Base-by-base conservation (phyloP, 2,888 invertebrate genomes). In the Cataglyphis livida region DNA sequence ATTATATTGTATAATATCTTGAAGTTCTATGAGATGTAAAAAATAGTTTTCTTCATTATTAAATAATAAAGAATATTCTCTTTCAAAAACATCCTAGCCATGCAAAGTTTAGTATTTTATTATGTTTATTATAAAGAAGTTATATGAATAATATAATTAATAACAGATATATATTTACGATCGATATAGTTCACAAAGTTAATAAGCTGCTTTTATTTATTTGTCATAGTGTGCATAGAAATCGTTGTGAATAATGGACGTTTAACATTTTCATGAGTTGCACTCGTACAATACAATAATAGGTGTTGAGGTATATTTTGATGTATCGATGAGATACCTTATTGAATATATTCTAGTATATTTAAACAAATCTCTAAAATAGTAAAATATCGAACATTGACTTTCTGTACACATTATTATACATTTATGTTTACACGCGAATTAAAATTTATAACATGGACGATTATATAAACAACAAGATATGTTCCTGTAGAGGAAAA, bases 301-400 rank as follows among this genome's bases (percentile, higher is more conserved):
- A 21, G 9, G 18, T 15, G 21, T 12, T 18, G 59, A 68, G 18
- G 5, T 44, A 41, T 15, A 35, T 70, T 25, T 25, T 25, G 25
- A 25, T 25, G 1, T 25, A 25, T 25, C 32, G 41, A 66, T 3
- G n/a, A 66, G 44, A 66, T 7, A 41, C 2, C 41, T 28, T 1
- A 10, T 15, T 7, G 38, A 15, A 76, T 41, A 68, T 21, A 68
- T 21, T 28, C 6, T 44, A 66, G 15, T 25, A 44, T n/a, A 6
- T 18, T 78, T 41, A 15, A 44, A 68, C 21, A 3, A 78, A 59
- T 78, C 10, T 54, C 10, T 41, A n/a, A 68, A 78, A 57, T 76
- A 76, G 6, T 64, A 41, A 68, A 44, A 78, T 78, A 78, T 68
- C 21, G 44, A 59, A 78, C 38, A 21, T 21, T n/a, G 10, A 51